A percentile compares a stretch with the other conserved stretches of the same genome.
Conservation (phyloP, 2,888 invertebrate genomes). For the Abscondita cerata region DNA sequence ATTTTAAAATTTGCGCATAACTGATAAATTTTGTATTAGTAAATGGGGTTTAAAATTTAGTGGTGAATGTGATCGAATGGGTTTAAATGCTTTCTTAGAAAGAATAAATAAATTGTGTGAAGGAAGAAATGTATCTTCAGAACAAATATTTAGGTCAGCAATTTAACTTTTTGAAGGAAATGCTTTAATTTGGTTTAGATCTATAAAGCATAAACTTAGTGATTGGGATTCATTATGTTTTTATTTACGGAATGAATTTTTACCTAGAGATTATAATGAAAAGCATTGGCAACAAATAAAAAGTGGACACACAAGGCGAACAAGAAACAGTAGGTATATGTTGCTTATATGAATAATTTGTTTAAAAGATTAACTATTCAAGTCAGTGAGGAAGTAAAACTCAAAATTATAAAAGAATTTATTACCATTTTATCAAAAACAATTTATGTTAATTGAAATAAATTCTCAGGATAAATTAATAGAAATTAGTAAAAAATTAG, state of each 20-base stretch:
- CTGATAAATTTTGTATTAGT: too few relatives aligned
- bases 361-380: conserved; percentile 19
- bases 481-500: too few relatives aligned
- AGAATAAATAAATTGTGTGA: conserved; percentile 28
- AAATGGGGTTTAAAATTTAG: conserved; percentile 13
- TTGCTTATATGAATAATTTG: too few relatives aligned
- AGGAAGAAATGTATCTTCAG: conserved; percentile 26
- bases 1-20: too few relatives aligned
- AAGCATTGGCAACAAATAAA: conserved; percentile 18
- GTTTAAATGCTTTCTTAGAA: conserved; percentile 21
- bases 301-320: background rate
- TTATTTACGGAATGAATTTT: conserved; percentile 10
- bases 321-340: conserved; percentile 4
- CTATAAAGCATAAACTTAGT: background rate
- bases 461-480: background rate
- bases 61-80: conserved; percentile 6
- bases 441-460: background rate
- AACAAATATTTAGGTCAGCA: background rate
- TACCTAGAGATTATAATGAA: background rate
- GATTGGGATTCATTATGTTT: too few relatives aligned
- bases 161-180: background rate
- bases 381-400: background rate
- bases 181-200: conserved; percentile 28
- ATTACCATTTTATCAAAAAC: conserved; percentile 8
- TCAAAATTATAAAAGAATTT: conserved; percentile 2